Evolutionary conservation across 2,888 invertebrate species (phyloP), one percentile per base, ranked within the genome.

Genomic region (Phlogophora meticulosa): DNA sequence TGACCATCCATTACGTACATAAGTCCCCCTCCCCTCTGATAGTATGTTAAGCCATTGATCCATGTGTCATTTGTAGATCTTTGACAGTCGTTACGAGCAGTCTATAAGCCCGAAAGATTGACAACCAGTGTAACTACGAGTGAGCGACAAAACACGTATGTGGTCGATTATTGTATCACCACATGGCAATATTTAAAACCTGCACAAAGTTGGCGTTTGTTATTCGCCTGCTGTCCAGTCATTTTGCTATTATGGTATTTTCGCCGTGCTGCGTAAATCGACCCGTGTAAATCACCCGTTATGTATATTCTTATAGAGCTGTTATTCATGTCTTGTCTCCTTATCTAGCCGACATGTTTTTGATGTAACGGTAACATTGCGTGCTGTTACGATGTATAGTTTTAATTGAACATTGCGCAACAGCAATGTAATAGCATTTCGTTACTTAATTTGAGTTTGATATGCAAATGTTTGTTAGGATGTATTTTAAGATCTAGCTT

Each of bases 381-480:
- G 84, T 89, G 88, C 59, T 82, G 78, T 83, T 85, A 82, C 83
- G 81, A 81, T 81, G 80, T 80, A 75, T 82, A 70, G 78, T 80
- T 84, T 81, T 86, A 87, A 89, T 89, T 88, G 82, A 72, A 56
- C 57, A 64, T 89, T 89, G 78, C 84, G 77, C 79, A 88, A 89
- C 76, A 34, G 46, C 72, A 83, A 80, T 85, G 85, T 84, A 83
- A 82, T 76, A 74, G 63, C 51, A 46, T 79, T 73, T 59, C 40
- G 67, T 76, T 77, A 72, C 67, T 70, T 79, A 55, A 63, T 74
- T 70, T 28, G n/a, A 0, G 28, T 49, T 59, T 69, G 49, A 49
- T 68, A 79, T 80, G 63, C 64, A 64, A 80, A 81, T 74, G 60
- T 82, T 77, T 67, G 49, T 48, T 48, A 28, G 45, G 49, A 49